These are phyloP conservation scores for Oophaga pumilio DNA, from an alignment of 2,113 vertebrate species.

Conservation along the genomic window DNA sequence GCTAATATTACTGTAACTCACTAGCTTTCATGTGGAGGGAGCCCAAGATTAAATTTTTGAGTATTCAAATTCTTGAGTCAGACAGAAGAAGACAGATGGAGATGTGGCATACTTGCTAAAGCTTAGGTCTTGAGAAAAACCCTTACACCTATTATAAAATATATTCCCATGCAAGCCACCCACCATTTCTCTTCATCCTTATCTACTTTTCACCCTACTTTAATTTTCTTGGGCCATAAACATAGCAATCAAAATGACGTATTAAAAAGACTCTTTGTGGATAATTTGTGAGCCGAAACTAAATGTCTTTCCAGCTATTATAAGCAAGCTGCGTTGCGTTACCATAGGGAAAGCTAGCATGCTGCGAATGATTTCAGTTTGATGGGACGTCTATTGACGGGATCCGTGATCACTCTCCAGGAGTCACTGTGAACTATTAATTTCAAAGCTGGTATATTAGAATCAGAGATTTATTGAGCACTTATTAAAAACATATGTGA, in stretches of 20 bases:
- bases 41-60: neutral
- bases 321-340: conserved; percentile 45
- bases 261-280: conserved; percentile 53
- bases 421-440: conserved; percentile 36
- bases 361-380: conserved; percentile 47
- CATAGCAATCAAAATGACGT: conserved; percentile 46
- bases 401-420: conserved; percentile 36
- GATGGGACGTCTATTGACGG: conserved; percentile 40
- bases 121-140: neutral
- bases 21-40: neutral
- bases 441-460: conserved; percentile 34
- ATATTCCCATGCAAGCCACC: conserved; percentile 9
- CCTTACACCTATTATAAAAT: neutral
- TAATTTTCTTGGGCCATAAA: conserved; percentile 42
- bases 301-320: conserved; percentile 48
- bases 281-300: conserved; percentile 55
- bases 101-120: neutral
- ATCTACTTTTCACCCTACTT: conserved; percentile 5
- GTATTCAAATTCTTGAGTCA: neutral
- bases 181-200: conserved; percentile 19
- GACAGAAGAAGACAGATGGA: neutral
- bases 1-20: neutral
- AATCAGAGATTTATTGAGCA: conserved; percentile 27
- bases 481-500: conserved; percentile 4
- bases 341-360: conserved; percentile 50